Base-by-base conservation (phyloP, 2,797 vertebrate genomes). In the Hapalemur alaotrensis region DNA sequence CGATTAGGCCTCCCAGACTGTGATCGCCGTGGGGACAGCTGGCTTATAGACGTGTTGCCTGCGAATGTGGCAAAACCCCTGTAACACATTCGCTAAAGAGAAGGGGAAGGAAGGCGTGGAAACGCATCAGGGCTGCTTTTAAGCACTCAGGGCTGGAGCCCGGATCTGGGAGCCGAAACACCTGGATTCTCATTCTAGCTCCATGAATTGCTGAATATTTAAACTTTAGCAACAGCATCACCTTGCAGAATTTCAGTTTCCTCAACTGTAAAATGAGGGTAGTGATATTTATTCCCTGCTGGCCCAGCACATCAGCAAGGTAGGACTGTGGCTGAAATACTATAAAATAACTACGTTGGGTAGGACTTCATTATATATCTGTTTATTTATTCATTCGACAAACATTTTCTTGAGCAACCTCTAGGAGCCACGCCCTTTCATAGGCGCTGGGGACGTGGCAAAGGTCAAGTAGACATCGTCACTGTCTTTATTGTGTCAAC, bases 11-110 rank as follows among this genome's bases (percentile, higher is more conserved):
- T 86, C 22, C 63, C 46, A 61, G 84, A 38, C 70, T 78, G 22
- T 50, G 83, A 57, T 91, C 89, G 41, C 67, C 35, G 20, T 3
- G 30, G 83, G 78, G 72, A 85, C 82, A 83, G 79, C 83, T 89
- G 89, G 32, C 43, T 86, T 70, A n/a, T 48, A 9, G 41, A 54
- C 22, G 10, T 48, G 61, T 30, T 86, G 50, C 65, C 81, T 2
- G 22, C 57, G 48, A 48, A n/a, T 54, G 1, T n/a, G 82, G 75
- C 5, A 25, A 82, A 79, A 28, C 1, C 54, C 28, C 2, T 23
- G 17, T 18, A 52, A 38, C 25, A 63, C 5, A 35, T 50, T 73
- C 0, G 0, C 87, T 88, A 22, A 81, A 70, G 10, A 78, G 83
- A 79, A 76, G 5, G 28, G 78, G 35, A 57, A 78, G 28, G 65